Conservation (phyloP, 2,888 invertebrate species). For the Spicauda simplicius region DNA sequence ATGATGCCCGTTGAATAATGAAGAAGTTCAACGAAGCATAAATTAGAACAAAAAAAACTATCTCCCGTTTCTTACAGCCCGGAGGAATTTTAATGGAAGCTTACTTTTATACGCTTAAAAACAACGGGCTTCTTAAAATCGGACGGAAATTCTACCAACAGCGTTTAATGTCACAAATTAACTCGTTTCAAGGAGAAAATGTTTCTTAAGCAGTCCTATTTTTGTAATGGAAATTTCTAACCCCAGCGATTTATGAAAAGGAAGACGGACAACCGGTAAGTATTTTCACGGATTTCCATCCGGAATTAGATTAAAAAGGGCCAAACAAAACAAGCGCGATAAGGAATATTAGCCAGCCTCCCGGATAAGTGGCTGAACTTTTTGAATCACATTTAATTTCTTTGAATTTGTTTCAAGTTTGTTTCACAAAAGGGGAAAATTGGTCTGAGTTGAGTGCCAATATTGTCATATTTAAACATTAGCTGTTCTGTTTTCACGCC, state of each 20-base stretch:
- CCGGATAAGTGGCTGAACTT: slow-evolving; percentile 53
- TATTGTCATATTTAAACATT: too few relatives aligned
- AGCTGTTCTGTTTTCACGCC: too few relatives aligned
- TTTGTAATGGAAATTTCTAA: slow-evolving; percentile 13
- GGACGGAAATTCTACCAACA: not conserved
- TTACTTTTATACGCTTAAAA: not conserved
- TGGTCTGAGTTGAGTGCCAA: not conserved
- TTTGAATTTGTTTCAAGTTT: slow-evolving; percentile 48
- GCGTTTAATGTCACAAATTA: slow-evolving; percentile 2
- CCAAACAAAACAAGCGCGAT: slow-evolving; percentile 52
- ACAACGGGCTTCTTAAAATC: slow-evolving; percentile 2
- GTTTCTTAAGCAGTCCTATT: slow-evolving; percentile 1
- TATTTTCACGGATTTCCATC: slow-evolving; percentile 42
- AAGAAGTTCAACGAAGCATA: not conserved
- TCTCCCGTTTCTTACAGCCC: not conserved
- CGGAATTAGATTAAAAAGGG: slow-evolving; percentile 52
- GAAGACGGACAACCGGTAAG: slow-evolving; percentile 31
- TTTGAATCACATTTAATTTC: slow-evolving; percentile 58
- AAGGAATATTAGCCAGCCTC: slow-evolving; percentile 52
- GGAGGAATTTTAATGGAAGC: not conserved
- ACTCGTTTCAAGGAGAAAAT: not conserved
- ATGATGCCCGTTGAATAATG: not conserved
- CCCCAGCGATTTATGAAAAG: slow-evolving; percentile 8
- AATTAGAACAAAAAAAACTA: not conserved
- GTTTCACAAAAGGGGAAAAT: not conserved